Conservation (phyloP, 2,888 invertebrate genomes). For the Eilema depressum region DNA sequence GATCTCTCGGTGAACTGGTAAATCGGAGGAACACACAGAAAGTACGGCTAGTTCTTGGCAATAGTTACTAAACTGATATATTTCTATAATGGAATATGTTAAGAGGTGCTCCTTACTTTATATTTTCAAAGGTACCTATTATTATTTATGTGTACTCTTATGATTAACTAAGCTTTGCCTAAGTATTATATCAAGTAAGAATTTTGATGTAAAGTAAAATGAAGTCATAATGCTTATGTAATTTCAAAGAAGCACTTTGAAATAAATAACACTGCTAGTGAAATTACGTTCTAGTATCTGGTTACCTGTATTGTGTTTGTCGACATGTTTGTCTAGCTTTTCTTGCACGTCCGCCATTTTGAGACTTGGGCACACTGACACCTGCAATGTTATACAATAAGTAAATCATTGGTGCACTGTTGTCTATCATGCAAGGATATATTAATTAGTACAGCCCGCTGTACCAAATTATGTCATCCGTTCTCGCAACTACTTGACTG, state of each 20-base stretch:
- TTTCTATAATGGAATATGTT: no score
- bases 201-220: background rate
- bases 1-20: no score
- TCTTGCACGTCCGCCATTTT: constrained; percentile 78
- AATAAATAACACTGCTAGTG: background rate
- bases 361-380: constrained; percentile 21
- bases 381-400: constrained; percentile 42
- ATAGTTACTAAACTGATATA: no score
- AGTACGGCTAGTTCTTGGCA: no score
- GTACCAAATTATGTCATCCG: constrained; percentile 39
- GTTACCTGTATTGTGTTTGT: constrained; percentile 83
- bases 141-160: no score
- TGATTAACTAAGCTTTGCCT: no score
- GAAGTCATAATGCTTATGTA: background rate
- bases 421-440: constrained; percentile 28
- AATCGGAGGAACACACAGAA: no score
- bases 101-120: no score
- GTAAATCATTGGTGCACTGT: constrained; percentile 6
- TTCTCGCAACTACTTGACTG: constrained; percentile 16
- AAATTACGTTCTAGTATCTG: constrained; percentile 10
- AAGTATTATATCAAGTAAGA: background rate
- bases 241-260: background rate
- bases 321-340: constrained; percentile 62
- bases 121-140: no score
- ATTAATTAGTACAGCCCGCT: constrained; percentile 19